Conservation (phyloP, 2,797 vertebrate genomes). For the Lacerta bilineata region DNA sequence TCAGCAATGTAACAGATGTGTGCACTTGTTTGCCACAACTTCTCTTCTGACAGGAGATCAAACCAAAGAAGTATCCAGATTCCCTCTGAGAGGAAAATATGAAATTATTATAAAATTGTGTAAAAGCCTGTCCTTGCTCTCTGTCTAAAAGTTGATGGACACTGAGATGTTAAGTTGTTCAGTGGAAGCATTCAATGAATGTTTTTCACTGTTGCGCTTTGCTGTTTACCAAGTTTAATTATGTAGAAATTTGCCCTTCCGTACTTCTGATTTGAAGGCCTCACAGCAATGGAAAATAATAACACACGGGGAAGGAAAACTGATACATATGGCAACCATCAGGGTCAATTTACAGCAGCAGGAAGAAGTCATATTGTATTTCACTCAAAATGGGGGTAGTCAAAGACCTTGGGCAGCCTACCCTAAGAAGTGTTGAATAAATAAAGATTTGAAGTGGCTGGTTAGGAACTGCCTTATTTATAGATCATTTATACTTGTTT, state of each 20-base stretch:
- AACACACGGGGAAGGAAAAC: slow-evolving; percentile 50
- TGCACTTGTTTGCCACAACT: not conserved
- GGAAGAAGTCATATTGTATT: not conserved
- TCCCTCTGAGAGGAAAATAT: not conserved
- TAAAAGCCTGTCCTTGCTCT: slow-evolving; percentile 21
- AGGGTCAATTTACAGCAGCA: not conserved
- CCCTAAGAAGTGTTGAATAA: not conserved
- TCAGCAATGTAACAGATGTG: not conserved
- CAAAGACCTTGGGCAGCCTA: slow-evolving; percentile 35
- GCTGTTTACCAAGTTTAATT: slow-evolving; percentile 60
- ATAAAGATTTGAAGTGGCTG: slow-evolving; percentile 16
- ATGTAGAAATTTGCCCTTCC: slow-evolving; percentile 56
- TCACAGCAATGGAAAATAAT: slow-evolving; percentile 60
- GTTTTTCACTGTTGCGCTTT: not conserved
- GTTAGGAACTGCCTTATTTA: slow-evolving; percentile 6
- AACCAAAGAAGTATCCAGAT: not conserved
- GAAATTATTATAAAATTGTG: not conserved
- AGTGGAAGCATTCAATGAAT: not conserved
- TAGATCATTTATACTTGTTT: not conserved
- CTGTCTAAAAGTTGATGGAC: slow-evolving; percentile 36
- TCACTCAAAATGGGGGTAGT: not conserved
- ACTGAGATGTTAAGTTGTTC: slow-evolving; percentile 1
- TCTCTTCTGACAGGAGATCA: slow-evolving; percentile 3
- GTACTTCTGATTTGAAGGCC: slow-evolving; percentile 51
- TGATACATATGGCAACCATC: slow-evolving; percentile 9